Conservation (phyloP, 1,140 invertebrate species). For the Oreohelix idahoensis region DNA sequence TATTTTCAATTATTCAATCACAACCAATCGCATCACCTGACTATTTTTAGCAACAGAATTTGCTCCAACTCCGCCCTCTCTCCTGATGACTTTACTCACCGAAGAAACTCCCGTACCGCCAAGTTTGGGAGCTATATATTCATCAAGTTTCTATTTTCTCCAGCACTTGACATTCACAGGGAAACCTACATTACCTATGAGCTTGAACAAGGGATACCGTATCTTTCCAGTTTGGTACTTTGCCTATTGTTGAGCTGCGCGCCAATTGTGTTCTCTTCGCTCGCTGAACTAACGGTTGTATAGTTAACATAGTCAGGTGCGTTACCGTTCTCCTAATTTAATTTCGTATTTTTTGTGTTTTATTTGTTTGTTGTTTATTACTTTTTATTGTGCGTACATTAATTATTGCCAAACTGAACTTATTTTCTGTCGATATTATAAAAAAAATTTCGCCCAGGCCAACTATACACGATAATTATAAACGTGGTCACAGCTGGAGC, state of each 20-base stretch:
- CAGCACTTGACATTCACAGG: not conserved
- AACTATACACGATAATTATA: too few relatives aligned
- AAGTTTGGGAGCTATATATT: conserved; percentile 17
- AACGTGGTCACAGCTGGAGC: too few relatives aligned
- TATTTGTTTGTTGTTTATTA: too few relatives aligned
- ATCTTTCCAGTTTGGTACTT: not conserved
- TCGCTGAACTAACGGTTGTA: not conserved
- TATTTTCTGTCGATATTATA: too few relatives aligned
- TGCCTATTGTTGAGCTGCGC: not conserved
- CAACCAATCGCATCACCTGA: not conserved
- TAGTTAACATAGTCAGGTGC: too few relatives aligned
- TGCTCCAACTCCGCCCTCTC: not conserved
- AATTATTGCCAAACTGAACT: too few relatives aligned
- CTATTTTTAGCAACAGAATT: not conserved
- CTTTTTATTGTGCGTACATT: too few relatives aligned
- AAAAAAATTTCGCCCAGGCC: too few relatives aligned
- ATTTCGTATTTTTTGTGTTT: too few relatives aligned
- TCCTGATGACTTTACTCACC: not conserved
- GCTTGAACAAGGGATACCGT: not conserved
- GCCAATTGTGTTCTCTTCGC: not conserved
- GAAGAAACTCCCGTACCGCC: not conserved
- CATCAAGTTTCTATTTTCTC: not conserved
- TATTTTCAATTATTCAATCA: not conserved
- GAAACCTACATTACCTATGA: not conserved
- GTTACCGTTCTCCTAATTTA: too few relatives aligned